phyloP scores from a whole-genome alignment of 2,113 vertebrate species.

The Protomyctophum bolini region DNA sequence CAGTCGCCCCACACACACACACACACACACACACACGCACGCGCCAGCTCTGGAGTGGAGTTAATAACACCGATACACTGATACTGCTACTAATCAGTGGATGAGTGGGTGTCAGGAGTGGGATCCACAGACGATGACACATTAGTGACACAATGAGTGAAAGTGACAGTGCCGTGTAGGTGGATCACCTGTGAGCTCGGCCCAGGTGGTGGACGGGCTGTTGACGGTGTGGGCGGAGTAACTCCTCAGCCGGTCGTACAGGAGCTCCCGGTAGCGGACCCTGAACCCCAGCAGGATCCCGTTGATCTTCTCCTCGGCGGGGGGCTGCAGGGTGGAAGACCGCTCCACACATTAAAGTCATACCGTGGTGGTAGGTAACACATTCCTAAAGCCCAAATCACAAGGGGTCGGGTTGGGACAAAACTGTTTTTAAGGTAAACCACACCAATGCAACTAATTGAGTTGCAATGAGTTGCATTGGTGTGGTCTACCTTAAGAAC shows the following conservation, averaged over 20 bases:
- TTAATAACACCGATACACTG: slow-evolving; percentile 61
- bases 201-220: slow-evolving; percentile 81
- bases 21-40: too few species aligned
- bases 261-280: slow-evolving; percentile 90
- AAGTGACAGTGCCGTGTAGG: slow-evolving; percentile 32
- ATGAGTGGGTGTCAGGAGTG: slow-evolving; percentile 65
- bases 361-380: too few species aligned
- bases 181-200: slow-evolving; percentile 89
- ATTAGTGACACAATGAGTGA: slow-evolving; percentile 34
- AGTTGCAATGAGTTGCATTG: too few species aligned
- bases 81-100: slow-evolving; percentile 63
- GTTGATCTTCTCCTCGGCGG: slow-evolving; percentile 91
- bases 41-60: slow-evolving; percentile 47
- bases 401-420: too few species aligned
- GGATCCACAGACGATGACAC: slow-evolving; percentile 32
- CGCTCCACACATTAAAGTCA: too few species aligned
- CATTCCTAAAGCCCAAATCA: too few species aligned
- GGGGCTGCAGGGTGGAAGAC: slow-evolving; percentile 75
- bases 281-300: slow-evolving; percentile 94
- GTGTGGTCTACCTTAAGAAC: too few species aligned
- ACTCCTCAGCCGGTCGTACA: slow-evolving; percentile 83
- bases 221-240: slow-evolving; percentile 78
- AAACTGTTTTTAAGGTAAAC: too few species aligned
- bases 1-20: too few species aligned
- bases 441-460: too few species aligned